Conservation (phyloP, 2,113 vertebrate species). For the Mohoua ochrocephala region DNA sequence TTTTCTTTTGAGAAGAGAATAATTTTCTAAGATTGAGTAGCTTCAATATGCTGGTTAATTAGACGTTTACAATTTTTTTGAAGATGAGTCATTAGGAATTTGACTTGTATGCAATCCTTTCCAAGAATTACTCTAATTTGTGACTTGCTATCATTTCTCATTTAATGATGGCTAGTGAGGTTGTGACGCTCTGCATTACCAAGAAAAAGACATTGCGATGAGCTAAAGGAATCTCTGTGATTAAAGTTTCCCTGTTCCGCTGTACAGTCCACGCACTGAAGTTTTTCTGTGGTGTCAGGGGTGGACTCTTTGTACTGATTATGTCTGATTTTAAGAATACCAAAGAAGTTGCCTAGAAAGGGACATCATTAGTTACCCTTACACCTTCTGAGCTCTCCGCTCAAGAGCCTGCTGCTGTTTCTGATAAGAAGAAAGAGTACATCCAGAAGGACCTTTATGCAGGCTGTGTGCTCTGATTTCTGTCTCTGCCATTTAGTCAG, state of each 20-base stretch:
- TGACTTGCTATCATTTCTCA: not conserved
- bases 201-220: not conserved
- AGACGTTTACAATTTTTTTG: not conserved
- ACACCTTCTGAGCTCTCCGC: not conserved
- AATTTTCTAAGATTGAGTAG: not conserved
- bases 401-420: not conserved
- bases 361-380: not conserved
- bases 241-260: not conserved
- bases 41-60: conserved; percentile 1
- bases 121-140: not conserved
- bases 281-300: not conserved
- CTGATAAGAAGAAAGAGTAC: not conserved
- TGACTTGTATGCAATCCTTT: not conserved
- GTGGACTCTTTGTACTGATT: not conserved
- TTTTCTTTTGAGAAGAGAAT: not conserved
- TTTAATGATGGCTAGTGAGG: not conserved
- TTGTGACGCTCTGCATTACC: not conserved
- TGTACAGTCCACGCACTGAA: not conserved
- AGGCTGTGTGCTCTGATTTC: not conserved
- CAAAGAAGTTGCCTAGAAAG: not conserved
- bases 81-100: conserved; percentile 20
- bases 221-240: not conserved
- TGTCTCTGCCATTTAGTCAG: not conserved
- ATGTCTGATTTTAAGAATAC: not conserved
- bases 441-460: not conserved